These are phyloP conservation scores for Montifringilla adamsi DNA, from an alignment of 2,113 vertebrate genomes.

Conservation along the genomic window DNA sequence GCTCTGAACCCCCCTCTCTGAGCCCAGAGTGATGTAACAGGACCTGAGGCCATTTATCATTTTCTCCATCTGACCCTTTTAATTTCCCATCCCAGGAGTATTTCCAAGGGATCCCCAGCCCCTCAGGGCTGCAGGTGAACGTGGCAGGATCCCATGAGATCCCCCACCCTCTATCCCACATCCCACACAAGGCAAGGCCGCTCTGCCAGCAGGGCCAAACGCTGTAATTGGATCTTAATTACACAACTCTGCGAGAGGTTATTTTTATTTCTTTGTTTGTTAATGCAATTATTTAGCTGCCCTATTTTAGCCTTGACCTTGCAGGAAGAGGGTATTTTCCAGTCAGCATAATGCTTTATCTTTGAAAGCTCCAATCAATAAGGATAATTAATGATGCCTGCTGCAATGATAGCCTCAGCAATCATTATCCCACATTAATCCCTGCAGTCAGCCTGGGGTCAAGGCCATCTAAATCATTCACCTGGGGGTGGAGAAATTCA, in stretches of 20 bases:
- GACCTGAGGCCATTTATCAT: slow-evolving; percentile 51
- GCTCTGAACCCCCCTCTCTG: slow-evolving; percentile 63
- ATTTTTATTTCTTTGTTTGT: slow-evolving; percentile 87
- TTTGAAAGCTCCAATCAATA: slow-evolving; percentile 99
- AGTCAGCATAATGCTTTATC: slow-evolving; percentile 99
- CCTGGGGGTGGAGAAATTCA: slow-evolving; percentile 96
- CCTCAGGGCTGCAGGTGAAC: slow-evolving; percentile 30
- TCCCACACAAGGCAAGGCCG: slow-evolving; percentile 8
- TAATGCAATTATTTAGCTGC: slow-evolving; percentile 88
- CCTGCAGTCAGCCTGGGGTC: slow-evolving; percentile 95
- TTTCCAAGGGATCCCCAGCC: slow-evolving; percentile 44
- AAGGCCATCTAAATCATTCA: slow-evolving; percentile 97
- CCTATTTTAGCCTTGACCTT: slow-evolving; percentile 97
- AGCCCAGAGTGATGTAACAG: slow-evolving; percentile 72
- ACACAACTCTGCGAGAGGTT: slow-evolving; percentile 76
- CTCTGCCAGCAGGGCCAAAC: slow-evolving; percentile 71
- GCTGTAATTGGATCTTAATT: slow-evolving; percentile 82
- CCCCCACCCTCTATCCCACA: neutral
- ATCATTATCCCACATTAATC: slow-evolving; percentile 99
- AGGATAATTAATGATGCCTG: slow-evolving; percentile 99
- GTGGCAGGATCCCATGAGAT: slow-evolving; percentile 16
- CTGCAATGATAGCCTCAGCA: slow-evolving; percentile 99
- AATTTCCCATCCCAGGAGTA: slow-evolving; percentile 62
- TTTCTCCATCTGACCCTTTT: slow-evolving; percentile 63
- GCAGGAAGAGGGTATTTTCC: slow-evolving; percentile 94